Evolutionary conservation across 1,140 invertebrate species (phyloP).

Genomic region (Drosophila kurseongensis): DNA sequence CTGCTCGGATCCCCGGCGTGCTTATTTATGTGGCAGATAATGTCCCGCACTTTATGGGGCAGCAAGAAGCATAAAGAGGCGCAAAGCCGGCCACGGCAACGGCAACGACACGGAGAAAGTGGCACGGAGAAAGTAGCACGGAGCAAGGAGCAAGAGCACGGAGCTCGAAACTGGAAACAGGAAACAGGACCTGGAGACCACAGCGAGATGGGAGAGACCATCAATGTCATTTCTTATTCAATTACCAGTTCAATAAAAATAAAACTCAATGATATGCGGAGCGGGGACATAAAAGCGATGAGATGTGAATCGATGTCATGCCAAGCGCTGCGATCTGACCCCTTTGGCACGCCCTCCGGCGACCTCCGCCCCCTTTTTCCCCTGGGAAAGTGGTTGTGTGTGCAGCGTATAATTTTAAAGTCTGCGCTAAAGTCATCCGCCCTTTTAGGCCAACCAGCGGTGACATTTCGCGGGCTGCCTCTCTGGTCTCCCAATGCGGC

Average conservation of each 20-base stretch:
- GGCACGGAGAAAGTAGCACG: neutral
- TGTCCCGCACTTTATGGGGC: constrained; percentile 58
- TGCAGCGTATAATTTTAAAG: constrained; percentile 43
- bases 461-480: neutral
- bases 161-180: constrained; percentile 4
- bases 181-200: constrained; percentile 8
- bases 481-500: constrained; percentile 15
- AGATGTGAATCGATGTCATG: constrained; percentile 33
- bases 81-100: constrained; percentile 42
- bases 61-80: constrained; percentile 57
- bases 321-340: constrained; percentile 30
- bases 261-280: constrained; percentile 74
- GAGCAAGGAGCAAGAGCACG: constrained; percentile 7
- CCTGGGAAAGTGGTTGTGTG: neutral
- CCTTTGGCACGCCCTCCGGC: constrained; percentile 12
- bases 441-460: constrained; percentile 29
- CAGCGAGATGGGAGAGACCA: constrained; percentile 36
- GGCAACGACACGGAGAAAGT: neutral
- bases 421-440: constrained; percentile 39
- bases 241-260: constrained; percentile 80
- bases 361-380: neutral
- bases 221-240: constrained; percentile 78
- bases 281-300: constrained; percentile 57
- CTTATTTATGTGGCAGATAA: constrained; percentile 65
- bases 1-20: constrained; percentile 21